Base-by-base conservation (phyloP, 2,113 vertebrate species). In the Halcyon senegalensis region DNA sequence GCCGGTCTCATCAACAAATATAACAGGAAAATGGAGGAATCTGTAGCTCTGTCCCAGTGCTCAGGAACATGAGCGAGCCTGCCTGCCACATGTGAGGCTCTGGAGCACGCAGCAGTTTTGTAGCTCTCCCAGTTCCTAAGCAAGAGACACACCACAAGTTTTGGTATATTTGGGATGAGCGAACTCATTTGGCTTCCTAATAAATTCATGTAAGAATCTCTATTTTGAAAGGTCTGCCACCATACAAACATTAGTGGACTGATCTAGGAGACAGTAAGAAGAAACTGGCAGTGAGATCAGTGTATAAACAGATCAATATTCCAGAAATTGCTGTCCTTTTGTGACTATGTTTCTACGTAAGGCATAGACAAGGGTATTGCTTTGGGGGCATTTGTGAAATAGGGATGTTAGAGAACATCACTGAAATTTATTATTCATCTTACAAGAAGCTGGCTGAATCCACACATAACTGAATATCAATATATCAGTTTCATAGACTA, bases 401-500 rank as follows among this genome's bases (percentile, higher is more conserved):
- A 62, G 25, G 16, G 68, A 76, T 89, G 39, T 59, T 91, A 73
- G 43, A 84, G 51, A 87, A 51, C 21, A 68, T 67, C 43, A 87
- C 17, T 63, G 56, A 91, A 90, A 88, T 90, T 66, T 88, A 83
- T 67, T 80, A 74, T 50, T 82, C 31, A 30, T 80, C 70, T 58
- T 72, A 64, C 21, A 80, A 83, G 56, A 88, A 94, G 67, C 72
- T 91, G 83, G 35, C 55, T 67, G 64, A 74, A 90, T 92, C 79
- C 76, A 62, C 50, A 73, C 27, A 25, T 24, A 67, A 93, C 62
- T 66, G 82, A 92, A 27, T 59, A 96, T 30, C 88, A 81, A 62
- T 86, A 11, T 7, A 90, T 89, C 88, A 77, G 20, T 86, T 97
- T 81, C 79, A 92, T 13, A 76, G 88, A 68, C 68, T 90, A 87